Conservation (phyloP, 2,888 invertebrate genomes). For the Drosophila conformis region DNA sequence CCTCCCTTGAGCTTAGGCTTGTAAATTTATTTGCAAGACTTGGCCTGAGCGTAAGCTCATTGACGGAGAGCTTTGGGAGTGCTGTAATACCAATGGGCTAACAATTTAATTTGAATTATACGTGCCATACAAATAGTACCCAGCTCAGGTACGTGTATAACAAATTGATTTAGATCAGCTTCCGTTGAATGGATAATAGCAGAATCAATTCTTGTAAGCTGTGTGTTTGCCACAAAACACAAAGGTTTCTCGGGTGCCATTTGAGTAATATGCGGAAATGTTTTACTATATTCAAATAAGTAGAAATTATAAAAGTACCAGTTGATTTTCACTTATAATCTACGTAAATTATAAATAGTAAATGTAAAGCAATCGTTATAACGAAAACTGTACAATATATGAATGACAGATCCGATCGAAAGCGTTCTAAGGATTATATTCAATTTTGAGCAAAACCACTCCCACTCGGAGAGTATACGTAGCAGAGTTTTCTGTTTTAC, state of each 20-base stretch:
- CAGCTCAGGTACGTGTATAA: not conserved
- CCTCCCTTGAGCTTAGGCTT: slow-evolving; percentile 59
- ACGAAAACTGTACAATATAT: not conserved
- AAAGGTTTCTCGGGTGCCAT: not conserved
- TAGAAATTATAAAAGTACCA: not conserved
- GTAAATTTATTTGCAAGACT: slow-evolving; percentile 62
- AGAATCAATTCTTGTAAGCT: slow-evolving; percentile 6
- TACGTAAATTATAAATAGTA: not conserved
- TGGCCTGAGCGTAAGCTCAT: slow-evolving; percentile 53
- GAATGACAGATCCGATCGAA: not conserved
- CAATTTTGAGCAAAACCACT: not conserved
- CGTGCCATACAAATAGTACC: slow-evolving; percentile 17
- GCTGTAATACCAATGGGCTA: slow-evolving; percentile 63
- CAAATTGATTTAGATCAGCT: slow-evolving; percentile 8
- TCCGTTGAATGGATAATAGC: slow-evolving; percentile 23
- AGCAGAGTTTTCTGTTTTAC: not conserved
- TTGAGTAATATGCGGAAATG: not conserved
- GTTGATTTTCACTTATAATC: slow-evolving; percentile 3
- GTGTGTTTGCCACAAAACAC: not conserved
- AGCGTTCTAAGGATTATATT: not conserved
- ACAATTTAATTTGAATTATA: slow-evolving; percentile 73
- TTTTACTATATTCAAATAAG: not conserved
- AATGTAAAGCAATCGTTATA: not conserved
- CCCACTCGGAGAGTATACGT: not conserved
- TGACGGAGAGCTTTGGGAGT: slow-evolving; percentile 58